Percentiles rank a stretch among this genome's conserved stretches.
phyloP scores from a whole-genome alignment of 2,113 vertebrate species.

The Corythoichthys haematopterus region DNA sequence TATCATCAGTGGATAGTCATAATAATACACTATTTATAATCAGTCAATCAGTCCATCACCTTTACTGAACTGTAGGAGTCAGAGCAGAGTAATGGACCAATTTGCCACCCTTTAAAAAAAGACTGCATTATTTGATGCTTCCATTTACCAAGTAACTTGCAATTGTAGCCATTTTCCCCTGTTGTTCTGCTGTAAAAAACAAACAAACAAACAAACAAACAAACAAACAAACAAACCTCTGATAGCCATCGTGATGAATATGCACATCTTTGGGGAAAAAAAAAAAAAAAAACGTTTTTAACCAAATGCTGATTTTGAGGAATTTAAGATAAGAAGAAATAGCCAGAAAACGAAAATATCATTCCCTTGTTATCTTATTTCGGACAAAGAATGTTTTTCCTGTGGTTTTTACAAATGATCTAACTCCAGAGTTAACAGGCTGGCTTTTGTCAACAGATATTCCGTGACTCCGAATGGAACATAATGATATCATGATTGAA shows the following conservation, averaged over 20 bases:
- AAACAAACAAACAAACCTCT: too few relatives aligned
- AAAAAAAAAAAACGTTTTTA: background rate
- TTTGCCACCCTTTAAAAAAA: too few relatives aligned
- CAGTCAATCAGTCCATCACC: too few relatives aligned
- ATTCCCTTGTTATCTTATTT: conserved; percentile 12
- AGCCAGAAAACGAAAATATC: conserved; percentile 1
- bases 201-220: too few relatives aligned
- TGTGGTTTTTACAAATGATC: conserved; percentile 20
- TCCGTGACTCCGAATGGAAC: conserved; percentile 12
- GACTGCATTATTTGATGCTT: too few relatives aligned
- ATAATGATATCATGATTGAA: conserved; percentile 34
- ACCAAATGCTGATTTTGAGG: background rate
- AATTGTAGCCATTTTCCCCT: too few relatives aligned
- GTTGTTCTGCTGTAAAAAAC: too few relatives aligned
- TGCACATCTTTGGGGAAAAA: background rate
- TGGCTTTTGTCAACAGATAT: background rate
- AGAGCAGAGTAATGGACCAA: too few relatives aligned
- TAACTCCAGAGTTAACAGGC: conserved; percentile 18
- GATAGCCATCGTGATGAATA: background rate
- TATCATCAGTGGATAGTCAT: too few relatives aligned
- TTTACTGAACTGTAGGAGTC: too few relatives aligned
- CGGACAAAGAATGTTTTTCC: background rate
- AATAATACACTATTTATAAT: too few relatives aligned
- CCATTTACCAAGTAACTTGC: too few relatives aligned
- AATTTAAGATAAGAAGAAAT: conserved; percentile 8